Base-by-base conservation (phyloP, 2,888 invertebrate genomes). In the Eurytoma californica region DNA sequence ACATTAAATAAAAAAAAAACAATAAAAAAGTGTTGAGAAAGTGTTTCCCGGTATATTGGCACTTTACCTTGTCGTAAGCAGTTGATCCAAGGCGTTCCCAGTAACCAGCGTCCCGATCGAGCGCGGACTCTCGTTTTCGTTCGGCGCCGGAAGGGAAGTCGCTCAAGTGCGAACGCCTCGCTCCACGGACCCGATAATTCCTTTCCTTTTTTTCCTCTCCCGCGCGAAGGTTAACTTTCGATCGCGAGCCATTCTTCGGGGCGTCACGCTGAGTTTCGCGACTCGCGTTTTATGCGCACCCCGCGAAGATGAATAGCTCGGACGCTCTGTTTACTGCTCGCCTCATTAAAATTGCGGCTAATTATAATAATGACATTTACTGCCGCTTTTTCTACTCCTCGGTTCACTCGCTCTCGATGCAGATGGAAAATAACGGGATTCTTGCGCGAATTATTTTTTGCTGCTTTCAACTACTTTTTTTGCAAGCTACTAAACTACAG, bases 331-430 rank as follows among this genome's bases (percentile, higher is more conserved):
- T 16, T 58, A 60, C 30, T 53, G 20, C 51, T 69, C 63, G 18
- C 58, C 24, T 61, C 63, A 55, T 63, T 69, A 63, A 77, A 77
- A 66, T 72, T 51, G 47, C 58, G 72, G 47, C 58, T 66, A 20
- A 66, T 72, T 72, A 58, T 63, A 49, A 60, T 72, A 72, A 66
- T 75, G 53, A 53, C 61, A 51, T 28, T 73, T 73, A 66, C 49
- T 65, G 66, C 39, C 16, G 13, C 30, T 9, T 14, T 24, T n/a
- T 20, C 66, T 14, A 9, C 39, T 39, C 39, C 24, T 24, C 24
- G 24, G 24, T 24, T 24, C 24, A 24, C 24, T 4, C 4, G 39
- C 4, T 39, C 39, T 39, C 39, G 9, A 39, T 9, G 39, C 39
- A 7, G 30, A 30, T 30, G 30, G 30, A 30, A 7, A 30, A 30